Conservation (phyloP, 1,140 invertebrate genomes). For the Acromyrmex charruanus region DNA sequence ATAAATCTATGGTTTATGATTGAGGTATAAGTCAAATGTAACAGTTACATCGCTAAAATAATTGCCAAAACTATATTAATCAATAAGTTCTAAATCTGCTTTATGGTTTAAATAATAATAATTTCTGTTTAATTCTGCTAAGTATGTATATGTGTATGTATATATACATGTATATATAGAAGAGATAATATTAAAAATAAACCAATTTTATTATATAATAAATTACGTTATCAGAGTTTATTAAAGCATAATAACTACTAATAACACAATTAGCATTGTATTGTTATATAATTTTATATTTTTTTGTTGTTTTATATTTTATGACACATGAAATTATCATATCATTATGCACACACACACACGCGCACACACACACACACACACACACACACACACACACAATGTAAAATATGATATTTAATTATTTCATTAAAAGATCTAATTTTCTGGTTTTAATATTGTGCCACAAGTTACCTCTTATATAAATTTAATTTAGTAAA, state of each 20-base stretch:
- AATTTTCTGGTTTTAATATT: not conserved
- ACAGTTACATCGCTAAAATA: constrained; percentile 52
- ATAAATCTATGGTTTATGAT: constrained; percentile 73
- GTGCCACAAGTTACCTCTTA: not conserved
- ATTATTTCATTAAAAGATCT: not conserved
- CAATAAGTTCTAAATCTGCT: constrained; percentile 62
- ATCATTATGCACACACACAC: not conserved
- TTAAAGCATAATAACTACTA: not conserved
- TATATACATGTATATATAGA: too few relatives aligned
- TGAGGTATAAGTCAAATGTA: constrained; percentile 66
- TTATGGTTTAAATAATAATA: constrained; percentile 32
- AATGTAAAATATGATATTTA: not conserved
- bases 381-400: too few relatives aligned
- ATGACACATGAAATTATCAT: not conserved
- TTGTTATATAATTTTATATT: not conserved
- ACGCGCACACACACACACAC: too few relatives aligned
- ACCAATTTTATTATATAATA: not conserved
- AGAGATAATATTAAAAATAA: not conserved
- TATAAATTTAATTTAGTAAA: not conserved
- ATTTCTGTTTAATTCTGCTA: not conserved
- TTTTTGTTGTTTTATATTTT: not conserved
- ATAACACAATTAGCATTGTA: not conserved
- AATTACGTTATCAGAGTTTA: not conserved
- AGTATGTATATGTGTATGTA: not conserved
- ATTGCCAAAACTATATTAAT: constrained; percentile 61